Base-by-base conservation (phyloP, 2,888 invertebrate species). In the Pterostichus madidus region DNA sequence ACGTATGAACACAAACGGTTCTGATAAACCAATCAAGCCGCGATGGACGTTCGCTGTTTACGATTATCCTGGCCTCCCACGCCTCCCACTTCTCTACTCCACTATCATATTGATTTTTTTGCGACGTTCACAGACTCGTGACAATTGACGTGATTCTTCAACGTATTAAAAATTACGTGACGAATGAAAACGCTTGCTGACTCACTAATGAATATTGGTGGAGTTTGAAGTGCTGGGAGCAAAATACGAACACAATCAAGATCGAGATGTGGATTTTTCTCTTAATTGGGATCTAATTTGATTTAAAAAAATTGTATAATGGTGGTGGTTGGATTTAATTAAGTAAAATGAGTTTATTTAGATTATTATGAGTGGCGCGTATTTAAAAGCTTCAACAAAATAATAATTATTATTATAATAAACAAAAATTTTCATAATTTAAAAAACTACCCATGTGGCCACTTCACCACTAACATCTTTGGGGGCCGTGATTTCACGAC, bases 41-140 rank as follows among this genome's bases (percentile, higher is more conserved):
- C 75, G 52, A 75, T 64, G 64, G 75, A 76, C 76, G 39, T 56
- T 56, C 35, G 53, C 17, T 76, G 32, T 76, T 76, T 32, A 39
- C 11, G 76, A 76, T 76, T 56, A 76, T 56, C n/a, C 32, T 71
- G 46, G 56, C 17, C 76, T 56, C 76, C 4, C 31, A 46, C 24
- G 24, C 39, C 4, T 44, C 17, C 0, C 13, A 39, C 17, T 49
- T 2, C 76, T 56, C 53, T 53, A 17, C 13, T 53, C 46, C n/a
- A 53, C 76, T 76, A 56, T 76, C 39, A 76, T 76, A 76, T 76
- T 76, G 76, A 76, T 76, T 76, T 76, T 76, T 49, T 31, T 52
- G 31, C 52, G 6, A 3, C 71, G 49, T 10, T 35, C 7, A 10
- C n/a, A 2, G 17, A 7, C 39, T 39, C 68, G 68, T 68, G 68